A percentile compares a stretch with the other conserved stretches of the same genome.
phyloP scores from a whole-genome alignment of 92 coral and sea anemone genomes.

The Desmophyllum pertusum region DNA sequence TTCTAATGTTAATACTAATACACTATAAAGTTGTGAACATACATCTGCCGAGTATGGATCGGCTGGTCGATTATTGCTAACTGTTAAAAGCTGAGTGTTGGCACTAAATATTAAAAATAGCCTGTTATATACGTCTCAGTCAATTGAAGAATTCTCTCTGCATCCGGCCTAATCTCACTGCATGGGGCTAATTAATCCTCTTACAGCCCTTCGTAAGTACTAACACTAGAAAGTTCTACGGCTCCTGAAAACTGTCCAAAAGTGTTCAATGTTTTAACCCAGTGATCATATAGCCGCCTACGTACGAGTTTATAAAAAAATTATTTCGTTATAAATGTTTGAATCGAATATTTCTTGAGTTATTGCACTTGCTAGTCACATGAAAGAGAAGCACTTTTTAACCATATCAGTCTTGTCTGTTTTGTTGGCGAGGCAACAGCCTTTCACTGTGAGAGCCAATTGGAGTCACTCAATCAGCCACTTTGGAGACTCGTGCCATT shows the following conservation, averaged over 20 bases:
- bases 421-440: background rate
- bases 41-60: background rate
- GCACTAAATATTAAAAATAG: background rate
- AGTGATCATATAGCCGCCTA: background rate
- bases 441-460: background rate
- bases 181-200: background rate
- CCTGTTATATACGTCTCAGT: background rate
- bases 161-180: background rate
- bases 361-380: background rate
- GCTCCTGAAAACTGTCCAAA: background rate
- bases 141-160: background rate
- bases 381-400: background rate
- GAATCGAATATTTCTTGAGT: background rate
- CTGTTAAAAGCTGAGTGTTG: background rate
- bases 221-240: background rate
- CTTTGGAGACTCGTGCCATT: conserved; percentile 22
- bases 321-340: background rate
- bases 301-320: background rate
- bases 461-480: background rate
- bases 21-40: background rate
- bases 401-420: background rate
- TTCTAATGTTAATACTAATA: background rate
- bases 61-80: background rate
- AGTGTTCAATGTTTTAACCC: background rate
- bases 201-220: background rate